Conservation (phyloP, 2,888 invertebrate genomes). For the Diabrotica balteata region DNA sequence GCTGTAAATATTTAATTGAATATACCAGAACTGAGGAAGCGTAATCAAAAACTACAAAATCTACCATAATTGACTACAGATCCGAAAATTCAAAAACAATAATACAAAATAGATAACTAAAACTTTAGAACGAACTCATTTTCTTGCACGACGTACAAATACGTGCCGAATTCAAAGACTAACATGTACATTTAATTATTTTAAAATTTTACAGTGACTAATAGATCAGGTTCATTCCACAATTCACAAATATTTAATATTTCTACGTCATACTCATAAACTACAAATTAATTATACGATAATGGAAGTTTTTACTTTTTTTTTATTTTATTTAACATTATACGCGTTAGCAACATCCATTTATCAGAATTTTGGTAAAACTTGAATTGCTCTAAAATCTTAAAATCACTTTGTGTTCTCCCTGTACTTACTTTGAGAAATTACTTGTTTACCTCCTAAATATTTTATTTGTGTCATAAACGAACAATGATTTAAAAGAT, state of each 20-base stretch:
- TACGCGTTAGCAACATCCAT: slow-evolving; percentile 22
- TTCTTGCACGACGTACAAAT: background rate
- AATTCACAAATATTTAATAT: slow-evolving; percentile 20
- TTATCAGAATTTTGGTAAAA: slow-evolving; percentile 23
- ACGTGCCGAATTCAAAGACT: background rate
- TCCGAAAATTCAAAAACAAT: no score
- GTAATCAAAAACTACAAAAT: no score
- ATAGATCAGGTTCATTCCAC: slow-evolving; percentile 20
- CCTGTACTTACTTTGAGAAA: slow-evolving; percentile 19
- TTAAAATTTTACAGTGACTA: slow-evolving; percentile 16
- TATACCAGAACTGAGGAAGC: no score
- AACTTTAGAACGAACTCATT: no score
- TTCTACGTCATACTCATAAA: slow-evolving; percentile 17
- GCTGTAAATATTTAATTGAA: no score
- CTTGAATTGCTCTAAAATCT: slow-evolving; percentile 23
- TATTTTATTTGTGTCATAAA: slow-evolving; percentile 1
- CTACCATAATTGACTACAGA: no score
- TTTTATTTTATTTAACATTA: slow-evolving; percentile 7
- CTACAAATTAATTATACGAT: slow-evolving; percentile 18
- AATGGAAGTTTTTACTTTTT: slow-evolving; percentile 18
- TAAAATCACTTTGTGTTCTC: slow-evolving; percentile 17
- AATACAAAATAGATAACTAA: no score
- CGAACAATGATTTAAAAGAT: background rate
- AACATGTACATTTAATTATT: slow-evolving; percentile 10
- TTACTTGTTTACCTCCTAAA: slow-evolving; percentile 16